These are phyloP conservation scores for Latrodectus elegans DNA, from an alignment of 2,888 invertebrate species.

Conservation along the genomic window DNA sequence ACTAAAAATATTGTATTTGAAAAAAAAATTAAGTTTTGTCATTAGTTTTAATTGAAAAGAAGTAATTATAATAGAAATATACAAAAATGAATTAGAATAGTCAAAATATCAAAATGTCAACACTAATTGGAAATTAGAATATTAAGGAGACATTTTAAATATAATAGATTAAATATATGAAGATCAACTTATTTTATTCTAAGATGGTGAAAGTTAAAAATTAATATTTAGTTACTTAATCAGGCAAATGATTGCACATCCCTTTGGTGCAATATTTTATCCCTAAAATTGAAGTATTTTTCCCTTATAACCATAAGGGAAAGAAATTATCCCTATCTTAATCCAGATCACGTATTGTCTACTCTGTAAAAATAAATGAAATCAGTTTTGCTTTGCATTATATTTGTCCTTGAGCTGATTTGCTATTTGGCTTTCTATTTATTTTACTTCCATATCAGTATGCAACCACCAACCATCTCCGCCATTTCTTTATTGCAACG, in stretches of 20 bases:
- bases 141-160: no score
- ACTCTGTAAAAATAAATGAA: slow-evolving; percentile 56
- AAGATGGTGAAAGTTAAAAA: not conserved
- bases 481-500: slow-evolving; percentile 38
- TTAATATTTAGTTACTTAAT: slow-evolving; percentile 45
- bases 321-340: slow-evolving; percentile 17
- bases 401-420: slow-evolving; percentile 3
- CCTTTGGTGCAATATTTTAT: no score
- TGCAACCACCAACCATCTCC: slow-evolving; percentile 35
- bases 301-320: not conserved
- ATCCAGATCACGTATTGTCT: slow-evolving; percentile 47
- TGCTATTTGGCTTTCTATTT: not conserved
- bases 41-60: no score
- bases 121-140: no score
- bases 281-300: not conserved
- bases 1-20: no score
- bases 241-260: slow-evolving; percentile 11
- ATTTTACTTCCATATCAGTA: not conserved
- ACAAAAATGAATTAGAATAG: no score
- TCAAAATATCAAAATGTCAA: no score
- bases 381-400: slow-evolving; percentile 44
- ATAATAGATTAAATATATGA: no score
- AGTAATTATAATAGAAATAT: no score
- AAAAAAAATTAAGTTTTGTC: no score
- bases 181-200: no score